Percentiles rank a stretch among this genome's conserved stretches.
phyloP scores from a whole-genome alignment of 2,888 invertebrate species.

The Lamellibrachia columna region DNA sequence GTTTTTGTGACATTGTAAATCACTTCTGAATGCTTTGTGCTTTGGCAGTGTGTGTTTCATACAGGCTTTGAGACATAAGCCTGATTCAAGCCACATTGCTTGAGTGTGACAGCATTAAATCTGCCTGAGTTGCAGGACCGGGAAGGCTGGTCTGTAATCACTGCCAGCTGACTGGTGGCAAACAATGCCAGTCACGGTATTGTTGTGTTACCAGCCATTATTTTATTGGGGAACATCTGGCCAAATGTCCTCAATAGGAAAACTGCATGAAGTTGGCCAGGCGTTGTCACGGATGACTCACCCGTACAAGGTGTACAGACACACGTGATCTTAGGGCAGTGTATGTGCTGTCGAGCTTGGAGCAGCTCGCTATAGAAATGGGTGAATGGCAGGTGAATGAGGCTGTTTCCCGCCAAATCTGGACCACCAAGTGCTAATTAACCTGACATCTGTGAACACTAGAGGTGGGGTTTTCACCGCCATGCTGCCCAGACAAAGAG shows the following conservation, averaged over 20 bases:
- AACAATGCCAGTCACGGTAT: conserved; percentile 11
- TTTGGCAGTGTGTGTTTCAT: not conserved
- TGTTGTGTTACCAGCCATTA: not conserved
- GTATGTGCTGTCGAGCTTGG: not conserved
- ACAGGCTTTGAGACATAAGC: not conserved
- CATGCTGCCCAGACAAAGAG: not conserved
- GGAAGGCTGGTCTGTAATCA: not conserved
- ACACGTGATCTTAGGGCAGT: not conserved
- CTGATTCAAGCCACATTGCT: not conserved
- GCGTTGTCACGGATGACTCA: not conserved
- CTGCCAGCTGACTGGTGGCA: not conserved
- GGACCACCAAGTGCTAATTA: conserved; percentile 16
- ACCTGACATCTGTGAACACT: not conserved
- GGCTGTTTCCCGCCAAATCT: not conserved
- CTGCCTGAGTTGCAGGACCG: not conserved
- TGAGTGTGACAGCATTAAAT: not conserved
- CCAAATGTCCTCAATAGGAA: not conserved
- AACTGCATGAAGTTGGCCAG: not conserved
- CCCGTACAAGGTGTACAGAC: not conserved
- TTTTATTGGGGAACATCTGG: conserved; percentile 7
- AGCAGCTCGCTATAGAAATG: conserved; percentile 1
- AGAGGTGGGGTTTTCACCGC: not conserved
- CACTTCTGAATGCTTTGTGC: not conserved
- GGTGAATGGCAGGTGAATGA: conserved; percentile 16
- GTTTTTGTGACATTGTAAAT: not conserved